These are phyloP conservation scores for Sebastes hopkinsi DNA, from an alignment of 2,797 vertebrate genomes.

Conservation along the genomic window DNA sequence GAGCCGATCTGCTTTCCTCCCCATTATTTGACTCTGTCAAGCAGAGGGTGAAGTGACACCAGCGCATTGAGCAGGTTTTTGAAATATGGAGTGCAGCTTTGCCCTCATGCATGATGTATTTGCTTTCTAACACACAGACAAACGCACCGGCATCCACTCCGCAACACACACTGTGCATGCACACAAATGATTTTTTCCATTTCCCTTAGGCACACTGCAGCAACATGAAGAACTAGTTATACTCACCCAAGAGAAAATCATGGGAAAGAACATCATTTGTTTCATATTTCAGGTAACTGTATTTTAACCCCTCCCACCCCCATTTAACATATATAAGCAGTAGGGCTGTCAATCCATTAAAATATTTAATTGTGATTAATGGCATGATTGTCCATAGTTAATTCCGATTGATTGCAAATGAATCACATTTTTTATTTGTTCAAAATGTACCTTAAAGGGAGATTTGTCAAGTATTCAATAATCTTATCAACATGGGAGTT, in stretches of 20 bases:
- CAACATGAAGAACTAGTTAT: neutral
- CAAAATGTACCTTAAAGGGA: too few relatives aligned
- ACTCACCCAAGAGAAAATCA: neutral
- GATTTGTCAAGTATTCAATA: too few relatives aligned
- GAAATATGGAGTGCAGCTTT: constrained; percentile 36
- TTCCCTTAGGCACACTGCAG: neutral
- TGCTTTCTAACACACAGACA: neutral
- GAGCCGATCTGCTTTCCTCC: constrained; percentile 28
- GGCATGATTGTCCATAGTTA: too few relatives aligned
- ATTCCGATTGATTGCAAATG: too few relatives aligned
- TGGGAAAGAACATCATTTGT: constrained; percentile 10
- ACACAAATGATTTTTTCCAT: neutral
- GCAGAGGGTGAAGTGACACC: constrained; percentile 33
- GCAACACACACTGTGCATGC: neutral
- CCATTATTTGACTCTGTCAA: constrained; percentile 33
- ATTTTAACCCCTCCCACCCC: neutral
- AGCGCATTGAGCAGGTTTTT: constrained; percentile 3
- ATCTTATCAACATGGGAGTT: too few relatives aligned
- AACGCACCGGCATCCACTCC: neutral
- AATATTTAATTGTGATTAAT: too few relatives aligned
- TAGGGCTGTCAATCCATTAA: too few relatives aligned
- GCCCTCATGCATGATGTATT: constrained; percentile 27
- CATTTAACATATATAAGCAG: neutral
- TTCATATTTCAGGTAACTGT: neutral
- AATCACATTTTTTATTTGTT: too few relatives aligned